A percentile compares a stretch with the other conserved stretches of the same genome.
phyloP scores from a whole-genome alignment of 2,797 vertebrate species.

The Macrochelys suwanniensis region DNA sequence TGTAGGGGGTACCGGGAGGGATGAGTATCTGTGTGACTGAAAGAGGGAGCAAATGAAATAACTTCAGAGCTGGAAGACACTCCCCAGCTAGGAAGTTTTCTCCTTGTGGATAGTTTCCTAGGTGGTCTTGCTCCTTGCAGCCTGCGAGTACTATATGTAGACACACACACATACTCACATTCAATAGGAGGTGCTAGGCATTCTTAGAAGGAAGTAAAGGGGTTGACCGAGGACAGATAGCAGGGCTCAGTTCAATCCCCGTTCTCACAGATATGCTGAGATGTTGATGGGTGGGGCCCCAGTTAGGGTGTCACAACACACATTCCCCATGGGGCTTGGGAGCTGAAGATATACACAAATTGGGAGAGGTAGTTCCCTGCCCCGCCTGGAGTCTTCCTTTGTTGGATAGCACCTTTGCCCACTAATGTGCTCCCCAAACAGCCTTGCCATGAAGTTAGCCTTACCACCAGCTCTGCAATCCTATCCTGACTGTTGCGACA shows the following conservation, averaged over 20 bases:
- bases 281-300: neutral
- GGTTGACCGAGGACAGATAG: neutral
- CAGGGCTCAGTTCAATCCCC: neutral
- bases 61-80: neutral
- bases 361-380: neutral
- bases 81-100: neutral
- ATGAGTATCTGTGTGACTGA: neutral
- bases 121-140: neutral
- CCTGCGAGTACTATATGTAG: neutral
- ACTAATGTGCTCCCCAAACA: neutral
- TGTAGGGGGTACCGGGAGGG: neutral
- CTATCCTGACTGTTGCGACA: neutral
- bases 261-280: neutral
- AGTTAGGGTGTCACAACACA: rapidly evolving
- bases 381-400: neutral
- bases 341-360: neutral
- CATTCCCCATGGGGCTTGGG: rapidly evolving
- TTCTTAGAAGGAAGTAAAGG: neutral
- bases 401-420: neutral
- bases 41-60: neutral
- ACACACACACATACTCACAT: neutral
- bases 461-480: neutral
- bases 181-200: rapidly evolving
- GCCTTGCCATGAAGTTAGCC: neutral
- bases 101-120: neutral